Percentiles rank a stretch among this genome's conserved stretches.
phyloP scores from a whole-genome alignment of 2,113 vertebrate genomes.

The Bujurquina vittata region DNA sequence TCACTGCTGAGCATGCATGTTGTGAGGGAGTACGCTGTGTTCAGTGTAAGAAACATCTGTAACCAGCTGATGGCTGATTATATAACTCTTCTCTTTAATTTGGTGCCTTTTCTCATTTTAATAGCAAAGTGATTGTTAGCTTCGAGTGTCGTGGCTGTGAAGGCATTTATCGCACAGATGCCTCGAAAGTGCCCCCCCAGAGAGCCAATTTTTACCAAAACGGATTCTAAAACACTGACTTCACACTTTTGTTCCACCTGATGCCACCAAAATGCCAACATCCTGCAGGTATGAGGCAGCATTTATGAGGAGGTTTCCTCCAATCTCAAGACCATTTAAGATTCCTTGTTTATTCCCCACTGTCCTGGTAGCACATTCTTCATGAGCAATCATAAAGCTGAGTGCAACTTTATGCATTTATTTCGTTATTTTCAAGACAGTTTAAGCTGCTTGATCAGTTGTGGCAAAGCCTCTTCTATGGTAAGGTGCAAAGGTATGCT shows the following conservation, averaged over 20 bases:
- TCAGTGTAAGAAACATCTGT: neutral
- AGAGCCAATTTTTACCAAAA: neutral
- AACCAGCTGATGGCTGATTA: neutral
- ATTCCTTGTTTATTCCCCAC: neutral
- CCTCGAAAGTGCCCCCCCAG: neutral
- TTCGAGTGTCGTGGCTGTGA: neutral
- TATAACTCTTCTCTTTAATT: neutral
- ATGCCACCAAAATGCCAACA: neutral
- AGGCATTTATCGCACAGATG: neutral
- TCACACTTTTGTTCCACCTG: neutral
- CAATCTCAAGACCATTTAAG: neutral
- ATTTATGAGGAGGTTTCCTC: neutral
- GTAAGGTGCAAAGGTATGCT: neutral
- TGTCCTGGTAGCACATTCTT: neutral
- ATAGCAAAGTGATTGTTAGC: neutral
- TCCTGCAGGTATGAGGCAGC: neutral
- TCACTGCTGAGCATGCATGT: neutral
- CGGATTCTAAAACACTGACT: neutral
- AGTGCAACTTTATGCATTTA: neutral
- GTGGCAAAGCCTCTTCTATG: neutral
- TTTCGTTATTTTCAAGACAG: neutral
- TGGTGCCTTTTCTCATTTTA: neutral
- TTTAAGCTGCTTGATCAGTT: neutral
- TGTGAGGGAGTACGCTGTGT: neutral
- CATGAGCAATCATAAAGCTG: neutral